Evolutionary conservation across 2,797 vertebrate species (phyloP).

Genomic region (Halcyon chelicuti): DNA sequence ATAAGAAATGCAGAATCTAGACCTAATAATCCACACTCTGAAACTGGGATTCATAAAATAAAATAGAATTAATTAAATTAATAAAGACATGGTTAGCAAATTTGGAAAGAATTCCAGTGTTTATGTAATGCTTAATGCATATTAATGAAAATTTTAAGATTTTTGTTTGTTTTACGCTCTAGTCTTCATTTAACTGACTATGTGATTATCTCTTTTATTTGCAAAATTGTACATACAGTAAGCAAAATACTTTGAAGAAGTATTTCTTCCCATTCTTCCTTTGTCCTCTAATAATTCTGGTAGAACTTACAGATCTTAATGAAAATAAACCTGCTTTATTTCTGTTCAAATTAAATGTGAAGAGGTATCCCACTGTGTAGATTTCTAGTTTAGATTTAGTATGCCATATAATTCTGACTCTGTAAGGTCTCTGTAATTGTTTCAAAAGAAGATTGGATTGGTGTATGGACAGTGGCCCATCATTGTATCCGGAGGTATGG

Average conservation of each 20-base stretch:
- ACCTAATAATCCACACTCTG: background rate
- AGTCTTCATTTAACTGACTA: background rate
- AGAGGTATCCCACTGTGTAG: background rate
- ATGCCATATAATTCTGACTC: background rate
- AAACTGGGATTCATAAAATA: background rate
- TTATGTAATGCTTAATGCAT: background rate
- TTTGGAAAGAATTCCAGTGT: background rate
- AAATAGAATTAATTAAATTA: background rate
- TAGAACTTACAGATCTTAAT: background rate
- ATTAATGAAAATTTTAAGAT: background rate
- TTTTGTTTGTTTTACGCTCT: background rate
- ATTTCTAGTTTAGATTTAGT: background rate
- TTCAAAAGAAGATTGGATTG: background rate
- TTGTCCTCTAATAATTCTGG: background rate
- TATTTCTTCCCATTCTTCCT: background rate
- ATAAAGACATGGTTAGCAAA: background rate
- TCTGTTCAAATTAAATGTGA: background rate
- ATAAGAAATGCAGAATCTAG: background rate
- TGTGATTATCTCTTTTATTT: background rate
- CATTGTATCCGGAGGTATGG: background rate
- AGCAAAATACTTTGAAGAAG: background rate
- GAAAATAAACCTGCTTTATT: background rate
- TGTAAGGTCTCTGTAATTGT: background rate
- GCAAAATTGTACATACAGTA: background rate
- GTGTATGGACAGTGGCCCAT: background rate